Conservation (phyloP, 2,797 vertebrate genomes). For the Podargus strigoides region DNA sequence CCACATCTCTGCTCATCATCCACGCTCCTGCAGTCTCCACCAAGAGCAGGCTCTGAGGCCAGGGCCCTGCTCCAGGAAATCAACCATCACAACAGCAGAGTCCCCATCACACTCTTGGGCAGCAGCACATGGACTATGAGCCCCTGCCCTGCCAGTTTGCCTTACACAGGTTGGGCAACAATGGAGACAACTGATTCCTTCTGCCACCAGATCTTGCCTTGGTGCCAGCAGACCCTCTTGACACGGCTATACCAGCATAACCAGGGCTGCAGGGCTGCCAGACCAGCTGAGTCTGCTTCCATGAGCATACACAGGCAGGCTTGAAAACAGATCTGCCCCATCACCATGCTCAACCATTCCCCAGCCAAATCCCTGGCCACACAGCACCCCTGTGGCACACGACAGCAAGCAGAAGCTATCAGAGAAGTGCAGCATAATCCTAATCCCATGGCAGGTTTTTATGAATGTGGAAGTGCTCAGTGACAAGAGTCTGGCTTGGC, state of each 20-base stretch:
- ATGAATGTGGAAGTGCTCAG: background rate
- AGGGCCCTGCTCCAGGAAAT: background rate
- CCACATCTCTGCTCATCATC: background rate
- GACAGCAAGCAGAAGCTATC: background rate
- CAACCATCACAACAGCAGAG: background rate
- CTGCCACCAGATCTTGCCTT: background rate
- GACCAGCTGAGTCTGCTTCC: background rate
- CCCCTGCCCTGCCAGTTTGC: background rate
- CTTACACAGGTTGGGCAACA: background rate
- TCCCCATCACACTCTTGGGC: no score
- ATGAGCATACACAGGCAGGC: no score
- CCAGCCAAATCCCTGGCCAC: fast-evolving
- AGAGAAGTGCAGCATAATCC: background rate
- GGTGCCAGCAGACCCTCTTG: background rate
- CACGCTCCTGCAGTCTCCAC: background rate
- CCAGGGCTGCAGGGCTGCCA: background rate
- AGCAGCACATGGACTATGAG: background rate
- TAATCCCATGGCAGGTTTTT: background rate
- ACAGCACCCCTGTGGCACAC: fast-evolving
- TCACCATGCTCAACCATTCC: background rate
- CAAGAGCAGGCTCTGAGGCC: background rate
- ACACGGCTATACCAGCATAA: background rate
- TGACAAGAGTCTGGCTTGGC: background rate
- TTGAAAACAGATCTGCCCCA: background rate
- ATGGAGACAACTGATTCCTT: background rate